phyloP scores from a whole-genome alignment of 2,113 vertebrate genomes.

The Dendrocopos noguchii region DNA sequence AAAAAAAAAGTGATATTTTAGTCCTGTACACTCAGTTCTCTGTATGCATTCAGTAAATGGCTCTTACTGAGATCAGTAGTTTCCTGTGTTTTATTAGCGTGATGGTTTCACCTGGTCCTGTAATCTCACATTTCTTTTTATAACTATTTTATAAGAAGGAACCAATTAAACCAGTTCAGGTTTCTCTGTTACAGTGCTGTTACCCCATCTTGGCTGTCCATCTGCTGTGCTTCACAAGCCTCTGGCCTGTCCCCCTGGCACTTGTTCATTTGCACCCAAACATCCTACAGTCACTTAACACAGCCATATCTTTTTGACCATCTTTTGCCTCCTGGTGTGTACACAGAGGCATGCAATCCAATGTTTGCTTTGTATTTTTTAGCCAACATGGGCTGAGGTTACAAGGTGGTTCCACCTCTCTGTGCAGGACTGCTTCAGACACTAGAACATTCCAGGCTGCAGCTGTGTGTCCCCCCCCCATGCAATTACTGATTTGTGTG shows the following conservation, averaged over 20 bases:
- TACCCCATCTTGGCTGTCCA: neutral
- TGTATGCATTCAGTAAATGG: neutral
- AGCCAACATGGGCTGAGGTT: neutral
- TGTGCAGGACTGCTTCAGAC: neutral
- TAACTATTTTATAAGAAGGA: slow-evolving; percentile 61
- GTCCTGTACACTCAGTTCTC: neutral
- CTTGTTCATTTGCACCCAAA: neutral
- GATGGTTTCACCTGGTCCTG: neutral
- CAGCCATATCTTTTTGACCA: neutral
- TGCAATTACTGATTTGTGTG: neutral
- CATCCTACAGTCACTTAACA: neutral
- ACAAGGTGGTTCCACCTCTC: neutral
- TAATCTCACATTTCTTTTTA: slow-evolving; percentile 42
- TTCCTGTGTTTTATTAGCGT: slow-evolving; percentile 31
- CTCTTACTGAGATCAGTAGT: neutral
- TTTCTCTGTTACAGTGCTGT: slow-evolving; percentile 13
- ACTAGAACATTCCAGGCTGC: neutral
- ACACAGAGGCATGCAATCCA: neutral
- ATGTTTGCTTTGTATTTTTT: neutral
- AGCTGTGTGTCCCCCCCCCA: neutral
- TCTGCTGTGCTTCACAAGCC: neutral
- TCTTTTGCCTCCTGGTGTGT: neutral
- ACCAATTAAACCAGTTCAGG: slow-evolving; percentile 36
- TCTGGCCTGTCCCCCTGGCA: neutral
- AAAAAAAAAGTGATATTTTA: neutral